Base-by-base conservation (phyloP, 1,140 invertebrate genomes). In the Dinoponera quadriceps region DNA sequence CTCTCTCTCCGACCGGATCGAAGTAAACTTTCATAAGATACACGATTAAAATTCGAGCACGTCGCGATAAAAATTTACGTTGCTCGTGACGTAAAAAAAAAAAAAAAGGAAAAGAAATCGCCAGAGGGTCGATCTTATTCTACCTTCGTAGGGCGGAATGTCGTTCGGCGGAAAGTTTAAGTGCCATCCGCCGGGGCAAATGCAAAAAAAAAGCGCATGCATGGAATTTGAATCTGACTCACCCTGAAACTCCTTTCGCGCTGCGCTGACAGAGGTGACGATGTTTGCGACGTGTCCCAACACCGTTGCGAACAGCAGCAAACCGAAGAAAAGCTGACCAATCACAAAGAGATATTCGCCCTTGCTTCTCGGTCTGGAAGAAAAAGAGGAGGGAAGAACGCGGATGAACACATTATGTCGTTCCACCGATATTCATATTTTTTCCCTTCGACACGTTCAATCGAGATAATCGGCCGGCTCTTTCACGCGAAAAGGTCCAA, bases 201-300 rank as follows among this genome's bases (percentile, higher is more conserved):
- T 66, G 48, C 29, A 54, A 66, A 77, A 20, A n/a, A 49, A 29
- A n/a, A 2, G 25, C 33, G 38, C 51, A 48, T 57, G 29, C 51
- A 44, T 38, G 38, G 68, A 18, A 69, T 72, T 69, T 63, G 71
- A 38, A 63, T 51, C 27, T 75, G 44, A 94, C 96, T 96, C 95
- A 99, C 98, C 98, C 96, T 99, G 98, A 95, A 99, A 99, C 92
- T 99, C 98, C 94, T 99, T 99, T 84, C 98, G 95, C 22, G 98
- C 98, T 1, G 98, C 97, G 91, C 97, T 98, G 90, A 99, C 98
- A 74, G 98, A 98, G 69, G 98, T 98, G 88, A 99, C 98, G 92
- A 99, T 99, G 94, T 98, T 99, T 86, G 98, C 98, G 81, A 99
- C 98, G 94, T 99, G 98, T 11, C 98, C 98, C 72, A 99, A 95